Evolutionary conservation across 2,797 vertebrate species (phyloP).

Genomic region (Amniataba percoides): DNA sequence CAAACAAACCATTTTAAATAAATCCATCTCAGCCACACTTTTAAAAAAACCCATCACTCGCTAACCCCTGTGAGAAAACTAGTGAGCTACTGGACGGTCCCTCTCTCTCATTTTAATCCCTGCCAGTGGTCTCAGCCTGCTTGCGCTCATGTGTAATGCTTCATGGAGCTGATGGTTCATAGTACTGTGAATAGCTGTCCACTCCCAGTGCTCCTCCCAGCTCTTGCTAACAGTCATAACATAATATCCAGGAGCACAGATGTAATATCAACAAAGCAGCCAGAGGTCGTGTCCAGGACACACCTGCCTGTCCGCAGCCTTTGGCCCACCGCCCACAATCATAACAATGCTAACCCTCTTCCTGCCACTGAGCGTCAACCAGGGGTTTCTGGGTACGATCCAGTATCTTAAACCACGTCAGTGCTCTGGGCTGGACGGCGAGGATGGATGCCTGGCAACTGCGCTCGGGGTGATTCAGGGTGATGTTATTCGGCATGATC

Average conservation of each 20-base stretch:
- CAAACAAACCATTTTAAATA: slow-evolving; percentile 8
- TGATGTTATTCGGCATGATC: slow-evolving; percentile 43
- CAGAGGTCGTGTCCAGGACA: slow-evolving; percentile 59
- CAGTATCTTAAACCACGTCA: slow-evolving; percentile 33
- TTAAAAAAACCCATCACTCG: slow-evolving; percentile 23
- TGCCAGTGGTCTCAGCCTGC: slow-evolving; percentile 39
- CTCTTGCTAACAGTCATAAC: slow-evolving; percentile 61
- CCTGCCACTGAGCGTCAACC: slow-evolving; percentile 48
- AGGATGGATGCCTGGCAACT: slow-evolving; percentile 11
- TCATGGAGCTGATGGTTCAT: slow-evolving; percentile 46
- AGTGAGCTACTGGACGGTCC: background rate
- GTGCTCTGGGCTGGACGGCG: slow-evolving; percentile 15
- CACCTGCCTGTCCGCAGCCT: slow-evolving; percentile 68
- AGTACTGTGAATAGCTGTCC: slow-evolving; percentile 54
- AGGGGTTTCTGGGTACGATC: slow-evolving; percentile 40
- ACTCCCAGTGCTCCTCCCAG: slow-evolving; percentile 67
- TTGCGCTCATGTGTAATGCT: slow-evolving; percentile 53
- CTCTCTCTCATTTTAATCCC: slow-evolving; percentile 37
- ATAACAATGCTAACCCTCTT: slow-evolving; percentile 58
- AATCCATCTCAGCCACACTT: slow-evolving; percentile 25
- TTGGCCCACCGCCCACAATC: slow-evolving; percentile 54
- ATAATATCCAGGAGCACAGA: slow-evolving; percentile 65
- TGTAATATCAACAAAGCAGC: slow-evolving; percentile 66
- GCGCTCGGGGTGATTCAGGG: slow-evolving; percentile 18
- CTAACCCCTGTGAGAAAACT: slow-evolving; percentile 31